phyloP scores from a whole-genome alignment of 2,797 vertebrate genomes.

The Paedocypris micromegethes region DNA sequence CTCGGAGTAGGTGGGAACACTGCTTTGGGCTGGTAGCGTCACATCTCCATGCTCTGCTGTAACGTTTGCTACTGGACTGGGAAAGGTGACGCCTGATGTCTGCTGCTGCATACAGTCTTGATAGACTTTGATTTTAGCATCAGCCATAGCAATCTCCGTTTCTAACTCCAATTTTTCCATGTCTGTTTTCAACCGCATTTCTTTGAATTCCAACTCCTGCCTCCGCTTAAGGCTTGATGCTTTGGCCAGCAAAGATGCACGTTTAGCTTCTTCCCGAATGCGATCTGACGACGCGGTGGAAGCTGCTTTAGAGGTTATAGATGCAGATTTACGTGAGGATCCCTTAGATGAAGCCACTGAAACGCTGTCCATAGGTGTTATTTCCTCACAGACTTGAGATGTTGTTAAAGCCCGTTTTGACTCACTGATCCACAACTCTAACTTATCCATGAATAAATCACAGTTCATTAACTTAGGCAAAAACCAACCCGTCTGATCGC shows the following conservation, averaged over 20 bases:
- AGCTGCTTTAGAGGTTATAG: neutral
- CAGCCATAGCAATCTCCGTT: too few relatives aligned
- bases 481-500: constrained; percentile 23
- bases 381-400: constrained; percentile 4
- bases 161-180: constrained; percentile 28
- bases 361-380: constrained; percentile 12
- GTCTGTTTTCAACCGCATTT: constrained; percentile 21
- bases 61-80: too few relatives aligned
- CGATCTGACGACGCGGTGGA: neutral
- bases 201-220: constrained; percentile 21
- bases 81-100: too few relatives aligned
- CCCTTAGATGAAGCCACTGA: neutral
- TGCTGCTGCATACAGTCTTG: constrained; percentile 11
- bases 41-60: too few relatives aligned
- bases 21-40: too few relatives aligned
- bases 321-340: neutral
- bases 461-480: constrained; percentile 9
- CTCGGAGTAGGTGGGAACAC: too few relatives aligned
- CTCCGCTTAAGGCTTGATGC: constrained; percentile 8
- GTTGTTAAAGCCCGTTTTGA: neutral
- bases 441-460: constrained; percentile 1
- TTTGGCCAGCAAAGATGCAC: constrained; percentile 21
- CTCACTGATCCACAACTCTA: constrained; percentile 16
- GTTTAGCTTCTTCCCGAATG: constrained; percentile 22
- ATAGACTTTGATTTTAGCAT: constrained; percentile 27